These are phyloP conservation scores for Morelia viridis DNA, from an alignment of 2,797 vertebrate genomes.

Conservation along the genomic window DNA sequence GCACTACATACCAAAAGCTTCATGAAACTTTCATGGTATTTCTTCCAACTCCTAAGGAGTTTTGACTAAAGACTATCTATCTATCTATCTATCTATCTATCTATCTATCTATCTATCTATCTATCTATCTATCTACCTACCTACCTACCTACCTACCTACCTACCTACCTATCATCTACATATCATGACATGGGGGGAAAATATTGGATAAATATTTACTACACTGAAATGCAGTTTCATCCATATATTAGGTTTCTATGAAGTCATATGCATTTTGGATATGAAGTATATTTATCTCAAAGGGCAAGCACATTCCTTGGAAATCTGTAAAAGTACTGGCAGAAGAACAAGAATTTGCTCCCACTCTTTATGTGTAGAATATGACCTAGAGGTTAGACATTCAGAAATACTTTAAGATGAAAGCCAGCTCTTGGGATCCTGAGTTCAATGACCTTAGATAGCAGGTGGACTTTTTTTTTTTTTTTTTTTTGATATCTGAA, in stretches of 20 bases:
- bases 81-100: neutral
- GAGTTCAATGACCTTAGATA: neutral
- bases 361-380: neutral
- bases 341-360: neutral
- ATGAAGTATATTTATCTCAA: neutral
- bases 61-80: neutral
- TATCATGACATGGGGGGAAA: neutral
- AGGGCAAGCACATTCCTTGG: neutral
- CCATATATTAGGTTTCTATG: neutral
- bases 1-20: neutral
- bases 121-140: no score
- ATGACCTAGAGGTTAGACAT: neutral
- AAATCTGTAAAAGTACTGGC: neutral
- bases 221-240: neutral
- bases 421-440: neutral
- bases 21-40: neutral
- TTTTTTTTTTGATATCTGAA: neutral
- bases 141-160: neutral
- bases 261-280: neutral
- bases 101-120: neutral
- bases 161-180: no score
- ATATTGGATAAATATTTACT: neutral
- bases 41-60: neutral
- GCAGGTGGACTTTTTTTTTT: neutral
- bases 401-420: neutral